phyloP scores from a whole-genome alignment of 1,140 invertebrate genomes.

The Achroia grisella region DNA sequence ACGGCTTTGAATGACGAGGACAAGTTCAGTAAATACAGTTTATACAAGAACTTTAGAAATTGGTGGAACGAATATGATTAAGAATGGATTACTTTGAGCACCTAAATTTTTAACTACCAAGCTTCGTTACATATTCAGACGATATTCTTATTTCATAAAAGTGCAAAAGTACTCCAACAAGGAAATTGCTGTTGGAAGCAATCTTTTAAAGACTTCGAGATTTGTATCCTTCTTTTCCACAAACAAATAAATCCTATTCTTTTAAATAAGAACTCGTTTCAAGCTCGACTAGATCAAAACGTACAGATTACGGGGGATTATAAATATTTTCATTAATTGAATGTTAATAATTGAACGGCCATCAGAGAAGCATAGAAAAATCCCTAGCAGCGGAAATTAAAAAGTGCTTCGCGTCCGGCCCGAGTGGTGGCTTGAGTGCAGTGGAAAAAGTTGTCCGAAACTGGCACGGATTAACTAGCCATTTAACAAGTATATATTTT shows the following conservation, averaged over 20 bases:
- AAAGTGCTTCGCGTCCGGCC: slow-evolving; percentile 51
- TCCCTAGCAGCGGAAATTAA: slow-evolving; percentile 63
- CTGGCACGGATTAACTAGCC: slow-evolving; percentile 23
- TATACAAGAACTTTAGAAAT: slow-evolving; percentile 1
- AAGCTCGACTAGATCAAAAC: not conserved
- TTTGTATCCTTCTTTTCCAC: not conserved
- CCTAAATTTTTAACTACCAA: too few relatives aligned
- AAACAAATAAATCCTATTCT: not conserved
- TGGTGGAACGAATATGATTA: slow-evolving; percentile 11
- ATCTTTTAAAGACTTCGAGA: too few relatives aligned
- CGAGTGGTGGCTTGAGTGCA: slow-evolving; percentile 52
- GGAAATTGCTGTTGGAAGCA: too few relatives aligned
- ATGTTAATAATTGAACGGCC: slow-evolving; percentile 61
- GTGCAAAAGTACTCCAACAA: too few relatives aligned
- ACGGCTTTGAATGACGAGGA: slow-evolving; percentile 2
- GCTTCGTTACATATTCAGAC: too few relatives aligned
- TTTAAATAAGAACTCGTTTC: slow-evolving; percentile 1
- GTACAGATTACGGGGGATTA: slow-evolving; percentile 32
- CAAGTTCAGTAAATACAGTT: not conserved
- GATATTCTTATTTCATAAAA: too few relatives aligned
- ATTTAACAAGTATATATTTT: not conserved
- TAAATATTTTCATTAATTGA: slow-evolving; percentile 65
- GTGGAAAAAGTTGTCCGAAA: slow-evolving; percentile 46
- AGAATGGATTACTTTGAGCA: too few relatives aligned
- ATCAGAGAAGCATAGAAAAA: slow-evolving; percentile 56